Evolutionary conservation across 2,113 vertebrate genomes (phyloP).

Genomic region (Seriola rivoliana): DNA sequence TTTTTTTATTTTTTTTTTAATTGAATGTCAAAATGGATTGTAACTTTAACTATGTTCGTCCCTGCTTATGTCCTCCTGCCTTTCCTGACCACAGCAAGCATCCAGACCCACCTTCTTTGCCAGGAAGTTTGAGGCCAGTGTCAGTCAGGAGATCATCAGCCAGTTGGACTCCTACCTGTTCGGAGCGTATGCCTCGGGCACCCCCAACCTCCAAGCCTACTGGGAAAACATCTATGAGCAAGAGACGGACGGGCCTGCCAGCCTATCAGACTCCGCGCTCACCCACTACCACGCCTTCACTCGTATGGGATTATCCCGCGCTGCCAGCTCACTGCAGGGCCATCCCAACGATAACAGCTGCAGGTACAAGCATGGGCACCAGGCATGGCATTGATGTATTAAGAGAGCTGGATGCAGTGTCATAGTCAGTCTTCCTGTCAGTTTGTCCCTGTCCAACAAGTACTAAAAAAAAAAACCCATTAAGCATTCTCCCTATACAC

Average conservation of each 20-base stretch:
- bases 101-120: constrained; percentile 97
- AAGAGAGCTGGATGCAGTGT: neutral
- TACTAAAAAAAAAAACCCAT: too few species aligned
- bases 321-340: constrained; percentile 84
- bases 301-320: constrained; percentile 89
- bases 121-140: constrained; percentile 95
- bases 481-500: too few species aligned
- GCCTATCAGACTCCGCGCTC: constrained; percentile 87
- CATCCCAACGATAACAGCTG: constrained; percentile 88
- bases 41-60: neutral
- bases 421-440: too few species aligned
- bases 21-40: neutral
- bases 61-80: neutral
- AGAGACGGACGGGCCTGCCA: constrained; percentile 87
- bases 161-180: constrained; percentile 95
- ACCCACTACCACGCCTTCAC: constrained; percentile 92
- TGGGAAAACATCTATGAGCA: constrained; percentile 93
- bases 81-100: constrained; percentile 87
- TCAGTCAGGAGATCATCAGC: constrained; percentile 95
- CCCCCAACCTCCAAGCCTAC: constrained; percentile 90
- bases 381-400: neutral
- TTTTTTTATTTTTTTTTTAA: neutral
- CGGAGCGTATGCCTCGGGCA: constrained; percentile 82
- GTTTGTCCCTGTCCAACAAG: too few species aligned
- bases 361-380: constrained; percentile 80